Percentiles rank a stretch among this genome's conserved stretches.
Evolutionary conservation across 2,113 vertebrate genomes (phyloP).

Genomic region (Caracal caracal): DNA sequence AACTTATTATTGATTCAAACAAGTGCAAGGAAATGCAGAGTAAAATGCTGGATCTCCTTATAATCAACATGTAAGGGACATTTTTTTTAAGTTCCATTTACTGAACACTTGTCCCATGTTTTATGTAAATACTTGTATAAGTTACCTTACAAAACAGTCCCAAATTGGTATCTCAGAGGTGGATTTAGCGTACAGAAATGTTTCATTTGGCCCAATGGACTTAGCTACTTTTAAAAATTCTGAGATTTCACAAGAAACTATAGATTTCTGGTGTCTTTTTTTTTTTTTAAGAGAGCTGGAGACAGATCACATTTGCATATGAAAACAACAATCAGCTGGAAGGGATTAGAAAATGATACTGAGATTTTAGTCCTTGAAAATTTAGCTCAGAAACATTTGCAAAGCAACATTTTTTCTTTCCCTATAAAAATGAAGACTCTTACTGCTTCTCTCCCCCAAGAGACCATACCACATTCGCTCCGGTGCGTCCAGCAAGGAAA

Average conservation of each 20-base stretch:
- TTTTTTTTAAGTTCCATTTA: background rate
- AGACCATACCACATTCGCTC: constrained; percentile 96
- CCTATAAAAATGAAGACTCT: background rate
- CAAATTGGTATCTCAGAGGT: background rate
- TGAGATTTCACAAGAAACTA: background rate
- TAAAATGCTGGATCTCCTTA: background rate
- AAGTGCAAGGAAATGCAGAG: background rate
- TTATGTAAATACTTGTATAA: background rate
- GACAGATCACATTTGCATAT: background rate
- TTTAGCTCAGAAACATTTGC: constrained; percentile 4
- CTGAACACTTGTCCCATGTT: background rate
- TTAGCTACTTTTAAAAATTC: background rate
- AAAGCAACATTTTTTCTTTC: background rate
- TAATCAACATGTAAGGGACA: background rate
- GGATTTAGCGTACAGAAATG: background rate
- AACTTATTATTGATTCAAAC: background rate
- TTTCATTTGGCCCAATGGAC: background rate
- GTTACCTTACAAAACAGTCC: background rate
- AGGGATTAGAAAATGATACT: background rate
- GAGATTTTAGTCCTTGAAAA: background rate
- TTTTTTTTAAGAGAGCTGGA: background rate
- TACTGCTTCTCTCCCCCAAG: constrained; percentile 82
- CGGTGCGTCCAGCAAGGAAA: constrained; percentile 89
- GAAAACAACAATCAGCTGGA: background rate
- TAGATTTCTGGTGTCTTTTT: background rate